Base-by-base conservation (phyloP, 2,113 vertebrate species). In the Megaceryle maxima region DNA sequence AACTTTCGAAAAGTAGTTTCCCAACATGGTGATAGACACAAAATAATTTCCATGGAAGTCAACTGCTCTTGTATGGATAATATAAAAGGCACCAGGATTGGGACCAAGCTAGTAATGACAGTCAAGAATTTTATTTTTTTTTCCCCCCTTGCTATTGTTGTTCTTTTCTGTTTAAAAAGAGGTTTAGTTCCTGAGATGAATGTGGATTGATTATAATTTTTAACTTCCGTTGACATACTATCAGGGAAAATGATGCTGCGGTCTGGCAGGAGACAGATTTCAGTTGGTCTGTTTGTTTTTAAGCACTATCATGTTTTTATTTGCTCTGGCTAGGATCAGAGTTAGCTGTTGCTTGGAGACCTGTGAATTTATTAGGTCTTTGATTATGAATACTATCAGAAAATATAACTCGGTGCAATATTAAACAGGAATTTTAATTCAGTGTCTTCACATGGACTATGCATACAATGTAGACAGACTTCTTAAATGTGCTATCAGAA, bases 1-100 rank as follows among this genome's bases (percentile, higher is more conserved):
- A 44, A 20, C 5, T 9, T 76, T 50, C 74, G 39, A 86, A 56
- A 80, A 62, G 1, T n/a, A 20, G 11, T 77, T 88, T 83, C 59
- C 68, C 13, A 57, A 12, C 12, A 69, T 62, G 8, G 8, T 21
- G 35, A 35, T 22, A 29, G 18, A 50, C 16, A n/a, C 7, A 68
- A 50, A 73, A 41, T 66, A 50, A 25, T 57, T 21, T n/a, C 25
- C 4, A 1, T 88, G 22, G 8, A 56, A 16, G 2, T 64, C 84
- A 46, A 22, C 20, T 59, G 10, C 6, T 74, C 6, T 39, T 62
- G 5, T 29, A 14, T 24, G 56, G 9, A 31, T 39, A 50, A 17
- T 28, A 11, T 63, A 70, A 53, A 62, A 73, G 13, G 2, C 59
- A 24, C 16, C 15, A 26, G 3, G 69, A 48, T 44, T 0, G 0